phyloP scores from a whole-genome alignment of 2,113 vertebrate genomes.

The Ciconia boyciana region DNA sequence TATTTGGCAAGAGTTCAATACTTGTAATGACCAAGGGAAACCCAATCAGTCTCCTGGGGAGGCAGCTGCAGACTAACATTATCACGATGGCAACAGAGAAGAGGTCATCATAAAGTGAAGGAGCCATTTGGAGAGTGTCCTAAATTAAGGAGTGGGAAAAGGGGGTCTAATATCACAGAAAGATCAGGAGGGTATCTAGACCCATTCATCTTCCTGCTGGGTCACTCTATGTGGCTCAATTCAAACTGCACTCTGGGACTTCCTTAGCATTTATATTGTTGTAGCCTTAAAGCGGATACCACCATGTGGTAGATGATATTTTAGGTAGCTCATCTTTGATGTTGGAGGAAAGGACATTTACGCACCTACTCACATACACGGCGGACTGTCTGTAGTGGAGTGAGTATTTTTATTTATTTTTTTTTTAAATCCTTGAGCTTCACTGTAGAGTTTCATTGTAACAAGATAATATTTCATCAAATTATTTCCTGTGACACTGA shows the following conservation, averaged over 20 bases:
- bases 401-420: not conserved
- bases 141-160: not conserved
- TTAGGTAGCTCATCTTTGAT: not conserved
- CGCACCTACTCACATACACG: not conserved
- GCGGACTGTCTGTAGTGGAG: not conserved
- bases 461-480: not conserved
- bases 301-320: constrained; percentile 54
- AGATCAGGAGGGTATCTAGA: constrained; percentile 15
- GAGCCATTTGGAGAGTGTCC: not conserved
- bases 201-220: constrained; percentile 61
- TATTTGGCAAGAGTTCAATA: not conserved
- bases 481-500: not conserved
- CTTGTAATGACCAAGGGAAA: not conserved
- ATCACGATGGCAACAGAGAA: constrained; percentile 18
- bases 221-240: constrained; percentile 7
- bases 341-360: not conserved
- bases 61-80: not conserved
- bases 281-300: constrained; percentile 39
- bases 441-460: not conserved
- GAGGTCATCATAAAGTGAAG: not conserved
- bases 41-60: not conserved
- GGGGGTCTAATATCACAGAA: not conserved
- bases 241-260: constrained; percentile 35
- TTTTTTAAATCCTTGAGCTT: not conserved
- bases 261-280: constrained; percentile 56